Base-by-base conservation (phyloP, 2,113 vertebrate genomes). In the Cyrtonyx montezumae region DNA sequence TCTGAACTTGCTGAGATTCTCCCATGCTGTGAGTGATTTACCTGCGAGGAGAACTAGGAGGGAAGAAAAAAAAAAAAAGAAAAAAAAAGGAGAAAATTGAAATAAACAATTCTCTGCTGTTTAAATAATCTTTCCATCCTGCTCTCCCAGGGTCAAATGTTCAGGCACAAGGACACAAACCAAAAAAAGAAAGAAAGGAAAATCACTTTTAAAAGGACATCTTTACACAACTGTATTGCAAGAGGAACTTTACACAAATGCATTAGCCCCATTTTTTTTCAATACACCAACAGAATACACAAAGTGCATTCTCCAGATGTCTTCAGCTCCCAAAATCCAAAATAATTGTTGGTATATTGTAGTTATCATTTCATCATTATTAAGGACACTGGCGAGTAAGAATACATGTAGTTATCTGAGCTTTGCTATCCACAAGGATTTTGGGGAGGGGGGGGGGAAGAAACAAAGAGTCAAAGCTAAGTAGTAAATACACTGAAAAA, bases 301-400 rank as follows among this genome's bases (percentile, higher is more conserved):
- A 74, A 95, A 96, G 87, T 87, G 75, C 93, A 88, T 89, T 97
- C 59, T 36, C 71, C 76, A 66, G 69, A 23, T 86, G 95, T 37
- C 81, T 95, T 84, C 74, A 91, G 53, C 26, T 87, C 55, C 43
- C 34, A 37, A 87, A 85, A 83, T 95, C 93, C 95, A 68, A 96
- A 96, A 94, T 96, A 96, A 95, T 97, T 96, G 95, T 95, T 81
- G 70, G 58, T 84, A 85, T 53, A 55, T 95, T 96, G 84, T 70
- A 86, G 14, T 53, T 84, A 95, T 88, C 92, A 79, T 96, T 96
- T 94, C 65, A 65, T 88, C 93, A 87, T 91, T 94, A 91, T 96
- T 96, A 94, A 62, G 74, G 80, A 30, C 59, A 59, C 16, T 26
- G 26, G 61, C 0, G 0, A 92, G 48, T 36, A 83, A 67, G 2